These are phyloP conservation scores for Syngnathoides biaculeatus DNA, from an alignment of 2,113 vertebrate genomes.

Conservation along the genomic window DNA sequence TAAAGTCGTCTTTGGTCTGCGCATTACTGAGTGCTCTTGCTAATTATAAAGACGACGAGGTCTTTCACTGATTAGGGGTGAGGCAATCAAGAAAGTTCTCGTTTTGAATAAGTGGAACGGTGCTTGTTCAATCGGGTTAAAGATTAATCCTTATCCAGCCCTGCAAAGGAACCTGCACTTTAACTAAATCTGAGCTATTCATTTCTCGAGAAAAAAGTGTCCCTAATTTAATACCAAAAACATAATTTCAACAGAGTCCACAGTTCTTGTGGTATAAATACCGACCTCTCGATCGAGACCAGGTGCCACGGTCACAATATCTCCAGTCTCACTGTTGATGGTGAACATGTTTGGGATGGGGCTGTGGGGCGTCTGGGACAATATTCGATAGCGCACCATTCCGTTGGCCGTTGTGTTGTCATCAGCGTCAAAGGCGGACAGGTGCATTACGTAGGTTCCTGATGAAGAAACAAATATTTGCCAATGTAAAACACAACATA, in stretches of 20 bases:
- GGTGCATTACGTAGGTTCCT: constrained; percentile 95
- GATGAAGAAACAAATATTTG: constrained; percentile 14
- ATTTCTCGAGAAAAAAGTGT: too few species aligned
- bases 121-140: too few species aligned
- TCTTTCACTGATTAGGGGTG: not conserved
- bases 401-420: constrained; percentile 91
- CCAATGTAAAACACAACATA: not conserved
- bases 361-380: constrained; percentile 90
- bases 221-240: too few species aligned
- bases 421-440: constrained; percentile 89
- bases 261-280: not conserved
- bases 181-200: too few species aligned
- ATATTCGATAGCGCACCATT: constrained; percentile 90
- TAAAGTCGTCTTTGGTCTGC: not conserved
- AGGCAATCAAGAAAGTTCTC: not conserved
- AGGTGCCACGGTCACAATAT: constrained; percentile 89
- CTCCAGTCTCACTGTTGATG: constrained; percentile 93
- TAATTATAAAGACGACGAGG: too few species aligned
- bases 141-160: too few species aligned
- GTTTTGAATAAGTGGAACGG: not conserved
- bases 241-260: not conserved
- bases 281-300: constrained; percentile 94
- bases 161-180: too few species aligned
- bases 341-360: constrained; percentile 96
- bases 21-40: not conserved